Evolutionary conservation across 2,113 vertebrate genomes (phyloP), one percentile per base, ranked within the genome.

Genomic region (Cavia aperea): DNA sequence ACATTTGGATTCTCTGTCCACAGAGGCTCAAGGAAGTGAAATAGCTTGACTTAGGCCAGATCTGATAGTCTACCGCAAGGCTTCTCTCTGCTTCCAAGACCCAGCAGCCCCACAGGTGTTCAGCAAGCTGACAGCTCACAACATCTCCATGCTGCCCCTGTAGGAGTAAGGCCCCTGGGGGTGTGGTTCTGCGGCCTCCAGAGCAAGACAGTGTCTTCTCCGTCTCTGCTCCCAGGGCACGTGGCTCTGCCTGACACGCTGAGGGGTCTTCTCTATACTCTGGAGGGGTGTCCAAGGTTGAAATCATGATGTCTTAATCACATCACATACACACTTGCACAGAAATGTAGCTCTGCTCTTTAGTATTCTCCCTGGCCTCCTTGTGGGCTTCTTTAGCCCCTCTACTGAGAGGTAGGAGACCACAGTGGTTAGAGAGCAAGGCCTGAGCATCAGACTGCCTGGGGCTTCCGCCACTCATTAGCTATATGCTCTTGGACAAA

Each of bases 1-100:
- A 70, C 31, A 72, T 60, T 82, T 51, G 36, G 54, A 79, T 79
- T 73, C 54, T 82, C 63, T 88, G 68, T 65, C 70, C 73, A 79
- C 26, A 54, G 14, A 65, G 31, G 7, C 51, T 75, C 19, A 0
- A 0, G 16, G 14, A 39, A 33, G 23, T 39, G 23, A 88, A 79
- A n/a, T 14, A 49, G 39, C 46, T 46, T 46, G 62, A 78, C 24
- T 10, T 2, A 68, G 63, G 18, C 39, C 24, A 56, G 39, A 62
- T 65, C 54, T 49, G 14, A 19, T 8, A 82, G 89, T 19, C 19
- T 21, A 58, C 33, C 51, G 26, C 60, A 0, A 21, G 36, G 58
- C 1, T 88, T 88, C 73, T 66, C 19, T 29, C 10, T 63, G 31
- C 21, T 82, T 88, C 62, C 4, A 10, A 78, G 84, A 68, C 43